Percentiles rank a stretch among this genome's conserved stretches.
Conservation (phyloP, 2,797 vertebrate species). For the Periparus ater region DNA sequence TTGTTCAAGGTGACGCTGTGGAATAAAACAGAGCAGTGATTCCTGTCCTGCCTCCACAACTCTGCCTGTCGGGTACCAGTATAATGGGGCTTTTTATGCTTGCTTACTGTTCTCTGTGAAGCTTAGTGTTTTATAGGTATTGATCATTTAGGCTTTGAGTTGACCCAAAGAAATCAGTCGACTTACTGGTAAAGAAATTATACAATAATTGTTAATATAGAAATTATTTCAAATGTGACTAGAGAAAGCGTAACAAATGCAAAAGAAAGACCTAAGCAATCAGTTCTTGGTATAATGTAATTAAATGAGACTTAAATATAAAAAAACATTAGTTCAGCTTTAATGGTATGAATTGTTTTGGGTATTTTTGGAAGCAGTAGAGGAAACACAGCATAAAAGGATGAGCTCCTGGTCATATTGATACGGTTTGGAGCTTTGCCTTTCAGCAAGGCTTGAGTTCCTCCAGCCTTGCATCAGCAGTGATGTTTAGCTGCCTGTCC, state of each 20-base stretch:
- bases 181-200: neutral
- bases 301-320: constrained; percentile 3
- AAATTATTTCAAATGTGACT: neutral
- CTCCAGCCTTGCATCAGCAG: neutral
- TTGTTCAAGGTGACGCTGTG: neutral
- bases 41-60: neutral
- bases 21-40: neutral
- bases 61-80: neutral
- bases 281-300: neutral
- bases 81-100: neutral
- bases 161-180: neutral
- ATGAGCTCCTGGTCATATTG: neutral
- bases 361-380: neutral
- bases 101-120: neutral
- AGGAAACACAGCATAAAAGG: neutral
- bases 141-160: neutral
- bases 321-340: neutral
- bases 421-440: neutral
- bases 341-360: neutral
- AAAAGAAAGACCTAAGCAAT: neutral
- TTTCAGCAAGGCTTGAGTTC: neutral
- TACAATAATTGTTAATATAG: neutral
- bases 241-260: neutral
- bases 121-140: neutral
- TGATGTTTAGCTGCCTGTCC: neutral